phyloP scores from a whole-genome alignment of 1,140 invertebrate genomes.

The Helicoverpa armigera region DNA sequence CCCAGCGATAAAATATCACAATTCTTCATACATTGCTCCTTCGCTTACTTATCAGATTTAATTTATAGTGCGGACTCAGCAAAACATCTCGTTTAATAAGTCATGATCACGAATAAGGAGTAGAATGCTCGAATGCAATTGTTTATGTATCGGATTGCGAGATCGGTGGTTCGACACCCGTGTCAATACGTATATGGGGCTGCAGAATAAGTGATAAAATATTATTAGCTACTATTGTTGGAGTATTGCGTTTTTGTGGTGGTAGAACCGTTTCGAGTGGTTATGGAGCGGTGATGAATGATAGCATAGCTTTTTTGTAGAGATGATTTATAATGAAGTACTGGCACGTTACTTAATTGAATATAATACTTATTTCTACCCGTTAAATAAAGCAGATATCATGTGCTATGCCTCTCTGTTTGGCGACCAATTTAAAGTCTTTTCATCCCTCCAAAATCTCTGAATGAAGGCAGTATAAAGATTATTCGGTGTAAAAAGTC shows the following conservation, averaged over 20 bases:
- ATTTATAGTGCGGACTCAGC: constrained; percentile 34
- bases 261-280: neutral
- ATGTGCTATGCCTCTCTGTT: no score
- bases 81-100: constrained; percentile 43
- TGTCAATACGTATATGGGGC: neutral
- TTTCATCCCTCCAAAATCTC: no score
- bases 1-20: constrained; percentile 20
- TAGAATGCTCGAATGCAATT: neutral
- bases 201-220: constrained; percentile 33
- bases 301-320: neutral
- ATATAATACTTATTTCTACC: no score
- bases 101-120: constrained; percentile 32
- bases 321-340: no score
- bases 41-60: constrained; percentile 34
- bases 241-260: neutral
- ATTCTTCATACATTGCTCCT: constrained; percentile 32
- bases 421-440: no score
- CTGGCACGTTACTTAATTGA: no score
- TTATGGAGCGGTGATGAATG: neutral
- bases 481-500: no score
- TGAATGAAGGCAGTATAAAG: no score
- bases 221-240: constrained; percentile 12
- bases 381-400: no score
- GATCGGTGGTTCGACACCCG: constrained; percentile 10
- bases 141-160: constrained; percentile 26